These are phyloP conservation scores for Stercorarius parasiticus DNA, from an alignment of 2,113 vertebrate genomes.

Conservation along the genomic window DNA sequence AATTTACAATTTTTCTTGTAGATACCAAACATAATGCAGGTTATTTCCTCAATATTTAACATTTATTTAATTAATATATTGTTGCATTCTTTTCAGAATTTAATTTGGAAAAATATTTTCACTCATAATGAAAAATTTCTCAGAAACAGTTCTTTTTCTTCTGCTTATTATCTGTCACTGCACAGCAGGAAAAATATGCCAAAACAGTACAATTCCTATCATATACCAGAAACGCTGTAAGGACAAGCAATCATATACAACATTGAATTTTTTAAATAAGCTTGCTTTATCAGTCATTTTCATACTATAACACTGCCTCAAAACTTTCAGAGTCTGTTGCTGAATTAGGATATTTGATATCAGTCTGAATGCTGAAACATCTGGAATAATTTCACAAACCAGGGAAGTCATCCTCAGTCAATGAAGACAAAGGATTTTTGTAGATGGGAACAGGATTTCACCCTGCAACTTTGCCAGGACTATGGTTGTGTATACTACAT, in stretches of 20 bases:
- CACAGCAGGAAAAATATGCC: neutral
- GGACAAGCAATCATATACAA: neutral
- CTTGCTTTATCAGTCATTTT: neutral
- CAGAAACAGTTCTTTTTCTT: neutral
- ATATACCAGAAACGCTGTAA: neutral
- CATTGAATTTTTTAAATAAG: neutral
- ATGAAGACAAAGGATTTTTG: neutral
- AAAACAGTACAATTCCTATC: neutral
- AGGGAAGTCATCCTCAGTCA: neutral
- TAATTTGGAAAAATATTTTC: neutral
- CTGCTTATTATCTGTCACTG: neutral
- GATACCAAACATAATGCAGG: neutral
- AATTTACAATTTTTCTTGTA: neutral
- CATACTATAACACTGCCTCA: neutral
- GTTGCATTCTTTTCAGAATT: neutral
- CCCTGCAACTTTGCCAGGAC: neutral
- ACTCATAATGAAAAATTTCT: neutral
- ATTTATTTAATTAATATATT: neutral
- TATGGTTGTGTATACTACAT: rapidly evolving
- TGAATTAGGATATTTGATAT: neutral
- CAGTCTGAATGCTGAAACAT: neutral
- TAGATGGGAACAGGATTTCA: neutral
- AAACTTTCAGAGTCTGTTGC: neutral
- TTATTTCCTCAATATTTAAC: neutral
- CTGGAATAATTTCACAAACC: neutral